A percentile compares a stretch with the other conserved stretches of the same genome.
Conservation (phyloP, 23 tunicate species). For the Halocynthia aurantium region DNA sequence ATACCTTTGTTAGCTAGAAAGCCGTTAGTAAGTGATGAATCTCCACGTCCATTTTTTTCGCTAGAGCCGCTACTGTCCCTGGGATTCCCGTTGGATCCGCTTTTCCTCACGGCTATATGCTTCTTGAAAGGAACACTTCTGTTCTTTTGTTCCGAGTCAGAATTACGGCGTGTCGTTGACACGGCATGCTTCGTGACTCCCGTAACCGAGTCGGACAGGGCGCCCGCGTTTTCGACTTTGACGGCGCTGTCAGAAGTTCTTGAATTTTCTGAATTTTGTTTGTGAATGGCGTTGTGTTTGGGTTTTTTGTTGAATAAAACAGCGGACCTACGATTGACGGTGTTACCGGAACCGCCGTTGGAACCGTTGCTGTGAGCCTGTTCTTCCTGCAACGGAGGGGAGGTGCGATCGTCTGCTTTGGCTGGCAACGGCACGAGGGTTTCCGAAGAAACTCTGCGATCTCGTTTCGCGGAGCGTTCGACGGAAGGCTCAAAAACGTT, state of each 20-base stretch:
- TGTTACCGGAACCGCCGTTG: constrained; percentile 10
- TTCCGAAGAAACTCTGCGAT: constrained; percentile 4
- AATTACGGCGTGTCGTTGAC: no score
- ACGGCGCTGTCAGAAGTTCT: neutral
- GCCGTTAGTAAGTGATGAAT: no score
- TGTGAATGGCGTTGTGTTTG: constrained; percentile 11
- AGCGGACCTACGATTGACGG: constrained; percentile 67
- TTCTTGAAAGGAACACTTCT: no score
- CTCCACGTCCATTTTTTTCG: no score
- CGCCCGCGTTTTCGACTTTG: neutral
- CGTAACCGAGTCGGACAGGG: constrained; percentile 18
- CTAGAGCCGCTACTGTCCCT: no score
- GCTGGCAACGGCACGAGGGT: neutral
- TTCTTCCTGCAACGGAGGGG: constrained; percentile 8
- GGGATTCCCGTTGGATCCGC: no score
- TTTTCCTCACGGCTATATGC: no score
- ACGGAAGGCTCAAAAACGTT: no score
- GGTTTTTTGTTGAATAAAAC: constrained; percentile 69
- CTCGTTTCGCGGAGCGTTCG: neutral
- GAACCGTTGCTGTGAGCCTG: neutral
- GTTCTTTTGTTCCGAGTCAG: no score
- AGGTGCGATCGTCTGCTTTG: neutral
- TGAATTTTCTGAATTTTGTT: constrained; percentile 10
- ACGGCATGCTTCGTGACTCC: no score
- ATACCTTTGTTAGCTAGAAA: no score